phyloP scores from a whole-genome alignment of 2,888 invertebrate species.

The Dicranocentrus wangi region DNA sequence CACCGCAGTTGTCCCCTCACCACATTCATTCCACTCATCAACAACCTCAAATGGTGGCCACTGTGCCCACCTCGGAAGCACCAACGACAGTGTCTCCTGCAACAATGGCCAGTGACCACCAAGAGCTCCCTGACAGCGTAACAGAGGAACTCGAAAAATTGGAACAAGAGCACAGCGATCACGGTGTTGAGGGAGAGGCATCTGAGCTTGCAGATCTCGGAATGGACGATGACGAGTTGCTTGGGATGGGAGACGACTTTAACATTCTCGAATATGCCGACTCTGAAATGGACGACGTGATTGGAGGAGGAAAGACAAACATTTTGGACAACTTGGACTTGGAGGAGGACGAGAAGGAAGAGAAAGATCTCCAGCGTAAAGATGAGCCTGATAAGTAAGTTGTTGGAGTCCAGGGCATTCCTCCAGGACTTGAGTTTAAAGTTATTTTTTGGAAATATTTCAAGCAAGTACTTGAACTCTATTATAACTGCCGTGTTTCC shows the following conservation, averaged over 20 bases:
- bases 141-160: constrained; percentile 82
- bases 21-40: constrained; percentile 36
- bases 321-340: constrained; percentile 89
- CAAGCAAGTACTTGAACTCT: too few relatives aligned
- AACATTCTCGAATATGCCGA: constrained; percentile 96
- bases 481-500: too few relatives aligned
- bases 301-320: constrained; percentile 86
- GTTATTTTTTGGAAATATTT: too few relatives aligned
- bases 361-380: constrained; percentile 76
- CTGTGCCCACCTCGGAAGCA: constrained; percentile 20
- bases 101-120: constrained; percentile 65
- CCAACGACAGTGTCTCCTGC: constrained; percentile 40
- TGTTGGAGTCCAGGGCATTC: background rate
- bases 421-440: too few relatives aligned
- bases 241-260: constrained; percentile 92
- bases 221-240: constrained; percentile 89
- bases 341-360: constrained; percentile 83
- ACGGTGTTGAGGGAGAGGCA: constrained; percentile 79
- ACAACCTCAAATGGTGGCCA: constrained; percentile 31
- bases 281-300: constrained; percentile 89
- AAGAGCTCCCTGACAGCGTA: constrained; percentile 81
- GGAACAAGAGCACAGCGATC: constrained; percentile 79
- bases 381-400: constrained; percentile 35
- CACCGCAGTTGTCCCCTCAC: constrained; percentile 49
- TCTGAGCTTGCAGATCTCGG: constrained; percentile 88